These are phyloP conservation scores for Sardinella longiceps DNA, from an alignment of 2,797 vertebrate genomes.

Conservation along the genomic window DNA sequence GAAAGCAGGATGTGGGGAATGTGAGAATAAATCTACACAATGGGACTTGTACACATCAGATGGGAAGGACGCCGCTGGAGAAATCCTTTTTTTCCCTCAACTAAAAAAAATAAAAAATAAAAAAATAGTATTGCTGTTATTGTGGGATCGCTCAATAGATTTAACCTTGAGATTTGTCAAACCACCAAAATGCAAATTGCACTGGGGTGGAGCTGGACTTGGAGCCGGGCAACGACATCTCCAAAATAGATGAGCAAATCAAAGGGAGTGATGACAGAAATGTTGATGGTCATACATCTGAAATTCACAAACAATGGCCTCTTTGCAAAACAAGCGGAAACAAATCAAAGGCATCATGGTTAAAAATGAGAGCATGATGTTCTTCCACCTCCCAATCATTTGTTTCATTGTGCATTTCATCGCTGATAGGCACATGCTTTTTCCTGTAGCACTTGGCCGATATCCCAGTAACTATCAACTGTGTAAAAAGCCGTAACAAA, in stretches of 20 bases:
- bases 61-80: conserved; percentile 20
- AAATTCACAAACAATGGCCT: conserved; percentile 49
- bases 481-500: neutral
- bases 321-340: conserved; percentile 30
- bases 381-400: neutral
- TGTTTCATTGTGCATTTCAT: neutral
- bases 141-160: conserved; percentile 49
- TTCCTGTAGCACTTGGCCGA: neutral
- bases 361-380: conserved; percentile 35
- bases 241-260: conserved; percentile 53
- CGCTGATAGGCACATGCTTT: neutral
- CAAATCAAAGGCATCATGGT: conserved; percentile 31
- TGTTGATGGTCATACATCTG: conserved; percentile 42
- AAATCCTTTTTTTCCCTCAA: conserved; percentile 14
- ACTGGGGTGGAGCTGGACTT: conserved; percentile 23
- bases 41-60: conserved; percentile 41
- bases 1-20: conserved; percentile 56
- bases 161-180: conserved; percentile 49
- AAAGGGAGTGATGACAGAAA: conserved; percentile 49
- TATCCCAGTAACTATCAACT: neutral
- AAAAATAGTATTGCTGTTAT: conserved; percentile 50
- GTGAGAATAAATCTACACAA: conserved; percentile 58
- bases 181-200: conserved; percentile 39
- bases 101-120: no score
- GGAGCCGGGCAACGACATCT: conserved; percentile 23